Evolutionary conservation across 1,140 invertebrate genomes (phyloP).

Genomic region (Asbolus verrucosus): DNA sequence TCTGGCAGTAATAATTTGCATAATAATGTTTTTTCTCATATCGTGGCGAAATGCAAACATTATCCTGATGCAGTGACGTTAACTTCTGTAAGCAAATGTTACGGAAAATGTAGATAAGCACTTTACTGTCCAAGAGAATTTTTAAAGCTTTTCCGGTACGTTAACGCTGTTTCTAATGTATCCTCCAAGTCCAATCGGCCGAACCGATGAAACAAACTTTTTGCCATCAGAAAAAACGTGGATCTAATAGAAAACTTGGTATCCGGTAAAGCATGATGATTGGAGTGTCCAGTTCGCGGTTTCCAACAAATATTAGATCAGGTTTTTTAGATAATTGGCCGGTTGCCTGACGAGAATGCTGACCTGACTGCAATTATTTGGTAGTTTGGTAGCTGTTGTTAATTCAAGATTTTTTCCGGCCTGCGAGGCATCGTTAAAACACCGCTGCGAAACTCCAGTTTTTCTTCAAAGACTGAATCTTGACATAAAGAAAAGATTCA

Average conservation of each 20-base stretch:
- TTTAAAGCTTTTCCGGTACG: slow-evolving; percentile 32
- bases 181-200: slow-evolving; percentile 24
- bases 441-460: too few species aligned
- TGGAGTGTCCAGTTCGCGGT: background rate
- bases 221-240: slow-evolving; percentile 13
- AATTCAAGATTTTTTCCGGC: too few species aligned
- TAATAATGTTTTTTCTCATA: slow-evolving; percentile 2
- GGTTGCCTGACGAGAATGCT: slow-evolving; percentile 8
- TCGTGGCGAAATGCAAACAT: background rate
- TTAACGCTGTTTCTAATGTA: slow-evolving; percentile 28
- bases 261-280: slow-evolving; percentile 15
- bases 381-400: background rate
- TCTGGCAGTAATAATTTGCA: slow-evolving; percentile 6
- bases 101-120: slow-evolving; percentile 27
- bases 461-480: too few species aligned
- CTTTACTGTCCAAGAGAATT: slow-evolving; percentile 21
- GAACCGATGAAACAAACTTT: slow-evolving; percentile 33
- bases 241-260: slow-evolving; percentile 15
- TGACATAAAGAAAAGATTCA: too few species aligned
- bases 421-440: too few species aligned
- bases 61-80: background rate
- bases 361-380: background rate
- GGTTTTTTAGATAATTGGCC: slow-evolving; percentile 1
- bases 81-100: slow-evolving; percentile 7
- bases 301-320: background rate